Conservation (phyloP, 2,797 vertebrate genomes). For the Melanotaenia maccullochi region DNA sequence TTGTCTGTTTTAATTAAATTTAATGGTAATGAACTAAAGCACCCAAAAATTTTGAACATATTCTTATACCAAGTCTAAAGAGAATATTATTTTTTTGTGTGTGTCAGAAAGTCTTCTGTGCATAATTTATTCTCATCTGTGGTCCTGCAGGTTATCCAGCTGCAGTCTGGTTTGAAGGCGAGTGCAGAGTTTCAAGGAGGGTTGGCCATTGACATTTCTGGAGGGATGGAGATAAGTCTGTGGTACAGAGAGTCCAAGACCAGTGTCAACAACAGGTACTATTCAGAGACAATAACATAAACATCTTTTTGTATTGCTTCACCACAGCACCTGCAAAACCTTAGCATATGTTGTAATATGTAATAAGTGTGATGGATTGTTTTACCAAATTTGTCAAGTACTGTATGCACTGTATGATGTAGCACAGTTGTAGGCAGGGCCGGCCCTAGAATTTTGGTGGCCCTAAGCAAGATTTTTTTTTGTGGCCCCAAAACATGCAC, state of each 20-base stretch:
- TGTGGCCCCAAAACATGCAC: no score
- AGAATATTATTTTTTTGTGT: no score
- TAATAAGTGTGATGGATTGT: constrained; percentile 18
- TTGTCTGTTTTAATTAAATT: no score
- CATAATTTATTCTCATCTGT: constrained; percentile 2
- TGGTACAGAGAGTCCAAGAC: constrained; percentile 99
- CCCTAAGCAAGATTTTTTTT: no score
- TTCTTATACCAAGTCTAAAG: no score
- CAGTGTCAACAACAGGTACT: constrained; percentile 92
- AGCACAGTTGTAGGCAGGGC: constrained; percentile 21
- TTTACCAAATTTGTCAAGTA: constrained; percentile 9
- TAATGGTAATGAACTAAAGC: no score
- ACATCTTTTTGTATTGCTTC: not conserved
- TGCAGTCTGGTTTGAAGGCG: constrained; percentile 92
- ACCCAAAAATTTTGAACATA: no score
- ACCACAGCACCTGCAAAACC: not conserved
- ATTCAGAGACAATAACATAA: constrained; percentile 1
- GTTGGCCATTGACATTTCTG: constrained; percentile 95
- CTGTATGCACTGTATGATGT: constrained; percentile 38
- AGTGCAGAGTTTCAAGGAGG: constrained; percentile 89
- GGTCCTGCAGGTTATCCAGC: constrained; percentile 86
- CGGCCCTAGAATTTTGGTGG: no score
- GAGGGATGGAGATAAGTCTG: constrained; percentile 97
- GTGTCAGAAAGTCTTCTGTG: not conserved
- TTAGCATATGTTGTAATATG: constrained; percentile 2